Percentiles rank a stretch among this genome's conserved stretches.
Conservation (phyloP, 2,113 vertebrate species). For the Brachyhypopomus gauderio region DNA sequence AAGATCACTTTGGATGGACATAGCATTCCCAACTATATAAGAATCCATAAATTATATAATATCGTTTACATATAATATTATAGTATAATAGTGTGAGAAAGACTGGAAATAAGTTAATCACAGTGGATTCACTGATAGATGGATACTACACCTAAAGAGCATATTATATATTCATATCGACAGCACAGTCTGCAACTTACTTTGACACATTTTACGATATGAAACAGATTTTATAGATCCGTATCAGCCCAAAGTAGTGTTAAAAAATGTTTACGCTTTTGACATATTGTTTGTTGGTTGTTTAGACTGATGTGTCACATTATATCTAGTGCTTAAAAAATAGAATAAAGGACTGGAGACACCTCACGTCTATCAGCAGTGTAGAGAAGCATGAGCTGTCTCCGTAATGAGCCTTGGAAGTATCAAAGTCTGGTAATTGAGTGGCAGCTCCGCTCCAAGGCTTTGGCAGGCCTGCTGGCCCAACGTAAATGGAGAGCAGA, state of each 20-base stretch:
- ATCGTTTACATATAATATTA: no score
- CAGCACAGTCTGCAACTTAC: no score
- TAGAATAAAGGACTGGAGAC: slow-evolving; percentile 7
- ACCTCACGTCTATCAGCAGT: neutral
- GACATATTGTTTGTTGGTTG: neutral
- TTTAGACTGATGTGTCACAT: slow-evolving; percentile 2
- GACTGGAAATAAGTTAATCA: no score
- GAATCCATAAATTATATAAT: neutral
- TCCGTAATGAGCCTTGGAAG: slow-evolving; percentile 33
- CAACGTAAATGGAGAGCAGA: neutral
- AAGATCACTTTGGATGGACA: slow-evolving; percentile 40
- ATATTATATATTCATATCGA: no score
- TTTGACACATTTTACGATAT: neutral
- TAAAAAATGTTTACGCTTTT: neutral
- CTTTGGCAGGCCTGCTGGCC: slow-evolving; percentile 23
- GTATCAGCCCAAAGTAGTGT: neutral
- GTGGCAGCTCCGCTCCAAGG: slow-evolving; percentile 1
- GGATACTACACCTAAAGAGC: no score
- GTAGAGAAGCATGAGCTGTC: slow-evolving; percentile 10
- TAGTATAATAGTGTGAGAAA: neutral
- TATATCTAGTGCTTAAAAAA: neutral
- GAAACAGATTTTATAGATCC: neutral
- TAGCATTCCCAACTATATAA: neutral
- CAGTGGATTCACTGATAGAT: no score
- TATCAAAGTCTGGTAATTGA: slow-evolving; percentile 30